Base-by-base conservation (phyloP, 2,113 vertebrate genomes). In the Andinoacara biseriatus region DNA sequence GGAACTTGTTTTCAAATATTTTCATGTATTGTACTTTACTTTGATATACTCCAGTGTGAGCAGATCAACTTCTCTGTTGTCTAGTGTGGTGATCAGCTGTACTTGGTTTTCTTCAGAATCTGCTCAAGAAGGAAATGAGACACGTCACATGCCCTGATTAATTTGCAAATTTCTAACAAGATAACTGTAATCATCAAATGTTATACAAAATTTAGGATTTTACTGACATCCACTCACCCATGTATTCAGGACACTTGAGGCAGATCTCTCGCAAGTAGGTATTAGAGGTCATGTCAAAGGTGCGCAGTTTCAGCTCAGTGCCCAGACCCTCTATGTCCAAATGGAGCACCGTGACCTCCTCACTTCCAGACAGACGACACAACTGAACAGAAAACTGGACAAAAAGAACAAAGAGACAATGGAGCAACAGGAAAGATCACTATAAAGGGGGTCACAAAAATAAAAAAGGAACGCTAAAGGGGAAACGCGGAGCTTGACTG, bases 241-340 rank as follows among this genome's bases (percentile, higher is more conserved):
- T 95, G 81, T 98, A 98, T 89, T 98, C 97, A 38, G 98, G 98
- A 79, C 97, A 99, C 89, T 96, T 95, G 78, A 99, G 95, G 84
- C 97, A 97, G 92, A 99, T 96, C 89, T 99, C 98, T 85, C 91
- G 95, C 81, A 99, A 96, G 93, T 97, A 99, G 22, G 97, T 98
- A 93, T 87, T 93, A 24, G 96, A 97, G 31, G 95, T 95, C 97
- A 98, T 96, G 92, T 99, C 97, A 80, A 97, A 98, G 33, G 97
- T 97, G 92, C 96, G 94, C 31, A 98, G 31, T 58, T 96, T 97
- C 82, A 98, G 94, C 78, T 98, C 96, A 10, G 97, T 99, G 76
- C 98, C 98, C 76, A 99, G 94, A 15, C 96, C 95, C 74, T 97
- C 94, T 58, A 99, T 94, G 78, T 95, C 91, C 87, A 98, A 90